Conservation (phyloP, 2,888 invertebrate species). For the Drosophila fungiperda region DNA sequence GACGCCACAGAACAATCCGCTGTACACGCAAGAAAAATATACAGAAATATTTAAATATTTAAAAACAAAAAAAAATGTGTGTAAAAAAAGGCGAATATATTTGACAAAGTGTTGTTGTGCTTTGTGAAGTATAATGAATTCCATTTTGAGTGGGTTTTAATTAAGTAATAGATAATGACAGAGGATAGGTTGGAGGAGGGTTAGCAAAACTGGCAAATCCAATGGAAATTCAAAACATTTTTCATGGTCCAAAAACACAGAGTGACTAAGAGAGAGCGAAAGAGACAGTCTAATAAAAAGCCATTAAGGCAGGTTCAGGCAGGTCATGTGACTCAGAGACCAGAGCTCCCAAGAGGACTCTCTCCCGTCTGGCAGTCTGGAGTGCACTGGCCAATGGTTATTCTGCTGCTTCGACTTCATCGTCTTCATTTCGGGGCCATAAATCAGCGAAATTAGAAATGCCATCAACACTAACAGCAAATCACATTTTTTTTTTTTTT, state of each 20-base stretch:
- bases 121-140: slow-evolving; percentile 26
- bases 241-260: slow-evolving; percentile 41
- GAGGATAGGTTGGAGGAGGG: background rate
- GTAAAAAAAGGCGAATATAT: slow-evolving; percentile 42
- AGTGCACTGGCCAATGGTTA: background rate
- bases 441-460: slow-evolving; percentile 77
- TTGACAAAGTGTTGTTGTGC: slow-evolving; percentile 5
- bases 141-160: slow-evolving; percentile 47
- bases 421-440: slow-evolving; percentile 35
- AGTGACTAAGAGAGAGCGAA: background rate
- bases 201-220: background rate
- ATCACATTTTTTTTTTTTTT: slow-evolving; percentile 17
- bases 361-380: slow-evolving; percentile 30
- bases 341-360: slow-evolving; percentile 12
- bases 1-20: slow-evolving; percentile 1
- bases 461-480: slow-evolving; percentile 57
- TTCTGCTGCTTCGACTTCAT: slow-evolving; percentile 2
- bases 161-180: slow-evolving; percentile 17
- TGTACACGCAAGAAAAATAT: background rate
- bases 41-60: background rate
- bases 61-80: slow-evolving; percentile 33
- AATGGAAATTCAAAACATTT: slow-evolving; percentile 25
- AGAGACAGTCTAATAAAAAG: slow-evolving; percentile 62
- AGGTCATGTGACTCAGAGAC: slow-evolving; percentile 76
- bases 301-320: slow-evolving; percentile 77